phyloP scores from a whole-genome alignment of 2,113 vertebrate genomes.

The Bostrychus sinensis region DNA sequence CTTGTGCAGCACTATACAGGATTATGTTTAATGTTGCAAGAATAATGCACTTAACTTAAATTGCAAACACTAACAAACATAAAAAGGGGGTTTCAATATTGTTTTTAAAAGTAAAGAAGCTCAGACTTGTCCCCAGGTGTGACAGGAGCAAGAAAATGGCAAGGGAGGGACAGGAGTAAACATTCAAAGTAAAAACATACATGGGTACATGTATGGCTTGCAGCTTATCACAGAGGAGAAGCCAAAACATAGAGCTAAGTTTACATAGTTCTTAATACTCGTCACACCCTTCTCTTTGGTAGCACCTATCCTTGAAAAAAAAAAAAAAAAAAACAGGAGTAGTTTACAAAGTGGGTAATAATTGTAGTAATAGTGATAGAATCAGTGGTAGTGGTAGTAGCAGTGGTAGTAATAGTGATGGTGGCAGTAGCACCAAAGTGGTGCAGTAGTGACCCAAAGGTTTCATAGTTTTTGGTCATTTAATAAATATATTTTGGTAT shows the following conservation, averaged over 20 bases:
- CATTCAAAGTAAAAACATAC: conserved; percentile 67
- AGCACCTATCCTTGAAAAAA: neutral
- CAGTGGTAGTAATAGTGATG: too few species aligned
- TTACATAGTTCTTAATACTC: conserved; percentile 9
- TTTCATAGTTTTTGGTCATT: too few species aligned
- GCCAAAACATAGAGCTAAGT: conserved; percentile 11
- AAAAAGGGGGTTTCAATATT: conserved; percentile 23
- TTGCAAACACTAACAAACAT: conserved; percentile 21
- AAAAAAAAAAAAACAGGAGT: too few species aligned
- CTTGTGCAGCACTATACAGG: conserved; percentile 46
- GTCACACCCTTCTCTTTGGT: conserved; percentile 2
- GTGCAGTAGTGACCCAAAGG: too few species aligned
- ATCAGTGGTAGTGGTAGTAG: too few species aligned
- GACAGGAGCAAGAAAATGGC: neutral
- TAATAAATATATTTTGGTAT: too few species aligned
- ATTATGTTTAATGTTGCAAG: conserved; percentile 65
- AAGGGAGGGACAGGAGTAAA: conserved; percentile 40
- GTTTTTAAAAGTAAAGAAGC: conserved; percentile 54
- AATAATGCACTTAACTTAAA: conserved; percentile 67
- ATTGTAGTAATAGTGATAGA: too few species aligned
- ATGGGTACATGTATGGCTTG: conserved; percentile 63
- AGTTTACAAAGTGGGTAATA: too few species aligned
- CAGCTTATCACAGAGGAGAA: conserved; percentile 38
- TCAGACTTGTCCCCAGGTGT: conserved; percentile 55
- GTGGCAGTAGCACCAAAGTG: too few species aligned